phyloP scores from a whole-genome alignment of 1,140 invertebrate species.

The Pseudomyrmex sp. region DNA sequence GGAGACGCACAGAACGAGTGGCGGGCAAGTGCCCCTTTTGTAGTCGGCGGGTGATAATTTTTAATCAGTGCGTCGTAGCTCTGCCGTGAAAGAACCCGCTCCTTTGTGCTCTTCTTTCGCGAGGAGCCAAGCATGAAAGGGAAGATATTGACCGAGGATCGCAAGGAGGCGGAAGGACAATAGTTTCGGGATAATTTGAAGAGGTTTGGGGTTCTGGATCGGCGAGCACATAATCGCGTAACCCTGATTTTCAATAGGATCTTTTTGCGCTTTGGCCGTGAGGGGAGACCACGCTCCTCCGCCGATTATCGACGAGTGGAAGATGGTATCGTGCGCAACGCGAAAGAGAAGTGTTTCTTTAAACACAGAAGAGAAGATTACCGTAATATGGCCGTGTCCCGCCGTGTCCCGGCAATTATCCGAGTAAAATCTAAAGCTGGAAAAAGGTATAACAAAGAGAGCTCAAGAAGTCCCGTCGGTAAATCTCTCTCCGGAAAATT shows the following conservation, averaged over 20 bases:
- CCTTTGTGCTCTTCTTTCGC: slow-evolving; percentile 71
- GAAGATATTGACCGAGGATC: slow-evolving; percentile 67
- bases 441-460: slow-evolving; percentile 7
- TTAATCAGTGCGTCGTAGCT: slow-evolving; percentile 78
- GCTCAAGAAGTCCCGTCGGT: not conserved
- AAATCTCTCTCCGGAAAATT: too few relatives aligned
- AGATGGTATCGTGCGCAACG: slow-evolving; percentile 37
- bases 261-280: slow-evolving; percentile 30
- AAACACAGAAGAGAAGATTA: slow-evolving; percentile 32
- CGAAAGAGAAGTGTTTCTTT: slow-evolving; percentile 25
- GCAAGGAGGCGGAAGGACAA: slow-evolving; percentile 67
- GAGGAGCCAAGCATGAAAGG: slow-evolving; percentile 55
- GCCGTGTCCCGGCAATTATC: not conserved
- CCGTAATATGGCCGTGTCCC: slow-evolving; percentile 7
- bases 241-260: slow-evolving; percentile 70
- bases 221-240: slow-evolving; percentile 67
- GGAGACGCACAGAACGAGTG: slow-evolving; percentile 54
- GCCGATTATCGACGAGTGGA: slow-evolving; percentile 36
- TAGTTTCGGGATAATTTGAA: slow-evolving; percentile 77
- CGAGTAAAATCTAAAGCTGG: not conserved
- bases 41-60: slow-evolving; percentile 80
- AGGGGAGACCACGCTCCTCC: slow-evolving; percentile 6
- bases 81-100: slow-evolving; percentile 69
- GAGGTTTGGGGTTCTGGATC: slow-evolving; percentile 64
- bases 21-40: slow-evolving; percentile 72